phyloP scores from a whole-genome alignment of 2,113 vertebrate species.

The Numida meleagris region DNA sequence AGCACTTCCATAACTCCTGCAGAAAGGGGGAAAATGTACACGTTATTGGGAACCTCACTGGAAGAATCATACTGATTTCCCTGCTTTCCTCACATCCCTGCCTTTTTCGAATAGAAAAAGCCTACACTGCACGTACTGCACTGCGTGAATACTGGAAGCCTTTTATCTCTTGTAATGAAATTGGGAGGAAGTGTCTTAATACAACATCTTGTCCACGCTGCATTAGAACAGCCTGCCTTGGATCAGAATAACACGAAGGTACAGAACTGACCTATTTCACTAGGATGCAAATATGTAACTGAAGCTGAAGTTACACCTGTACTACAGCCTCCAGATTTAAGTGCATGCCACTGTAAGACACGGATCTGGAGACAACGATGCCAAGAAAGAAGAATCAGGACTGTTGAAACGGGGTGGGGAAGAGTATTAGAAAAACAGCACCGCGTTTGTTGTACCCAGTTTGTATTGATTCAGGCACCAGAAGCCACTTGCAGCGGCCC shows the following conservation, averaged over 20 bases:
- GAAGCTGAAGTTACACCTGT: not conserved
- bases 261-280: not conserved
- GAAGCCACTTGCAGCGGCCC: conserved; percentile 42
- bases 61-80: not conserved
- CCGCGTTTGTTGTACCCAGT: not conserved
- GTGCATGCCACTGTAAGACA: not conserved
- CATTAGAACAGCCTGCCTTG: not conserved
- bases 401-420: not conserved
- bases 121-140: not conserved
- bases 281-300: not conserved
- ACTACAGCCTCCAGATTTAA: conserved; percentile 9
- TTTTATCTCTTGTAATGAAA: conserved; percentile 47
- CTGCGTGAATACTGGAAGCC: conserved; percentile 29
- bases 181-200: conserved; percentile 11
- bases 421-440: conserved; percentile 35
- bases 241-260: not conserved
- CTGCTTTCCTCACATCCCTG: conserved; percentile 6
- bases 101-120: not conserved
- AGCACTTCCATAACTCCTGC: not conserved
- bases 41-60: not conserved
- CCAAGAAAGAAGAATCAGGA: not conserved
- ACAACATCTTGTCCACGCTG: not conserved
- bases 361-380: conserved; percentile 9
- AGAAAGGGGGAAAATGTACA: not conserved
- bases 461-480: conserved; percentile 47